phyloP scores from a whole-genome alignment of 1,140 invertebrate genomes.

The Drosophila lacertosa region DNA sequence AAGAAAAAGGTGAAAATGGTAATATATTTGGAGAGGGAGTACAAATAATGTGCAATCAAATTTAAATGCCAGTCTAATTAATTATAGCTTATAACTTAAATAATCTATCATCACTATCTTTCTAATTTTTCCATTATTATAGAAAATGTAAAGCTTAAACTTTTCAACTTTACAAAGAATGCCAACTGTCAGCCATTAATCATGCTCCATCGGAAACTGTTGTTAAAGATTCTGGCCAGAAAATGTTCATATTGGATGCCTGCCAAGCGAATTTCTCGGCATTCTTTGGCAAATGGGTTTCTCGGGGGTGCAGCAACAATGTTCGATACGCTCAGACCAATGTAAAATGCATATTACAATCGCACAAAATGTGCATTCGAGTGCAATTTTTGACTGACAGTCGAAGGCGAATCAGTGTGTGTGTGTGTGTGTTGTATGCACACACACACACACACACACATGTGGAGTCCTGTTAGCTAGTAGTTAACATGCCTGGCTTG shows the following conservation, averaged over 20 bases:
- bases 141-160: too few relatives aligned
- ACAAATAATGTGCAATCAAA: too few relatives aligned
- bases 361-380: constrained; percentile 68
- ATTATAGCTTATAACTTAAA: too few relatives aligned
- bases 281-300: constrained; percentile 22
- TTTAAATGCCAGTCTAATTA: too few relatives aligned
- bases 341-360: constrained; percentile 47
- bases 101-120: too few relatives aligned
- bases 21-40: too few relatives aligned
- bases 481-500: constrained; percentile 39
- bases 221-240: not conserved
- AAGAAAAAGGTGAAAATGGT: too few relatives aligned
- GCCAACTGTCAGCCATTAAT: too few relatives aligned
- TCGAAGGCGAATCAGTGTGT: constrained; percentile 15
- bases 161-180: too few relatives aligned
- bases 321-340: constrained; percentile 50
- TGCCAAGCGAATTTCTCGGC: constrained; percentile 22
- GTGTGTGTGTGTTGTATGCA: not conserved
- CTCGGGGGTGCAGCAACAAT: constrained; percentile 7
- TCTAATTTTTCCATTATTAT: too few relatives aligned
- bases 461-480: constrained; percentile 27
- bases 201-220: not conserved
- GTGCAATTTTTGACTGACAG: constrained; percentile 72
- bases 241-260: constrained; percentile 15
- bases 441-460: not conserved